Conservation (phyloP, 35 echinoderm and acorn worm genomes). For the Lytechinus variegatus region DNA sequence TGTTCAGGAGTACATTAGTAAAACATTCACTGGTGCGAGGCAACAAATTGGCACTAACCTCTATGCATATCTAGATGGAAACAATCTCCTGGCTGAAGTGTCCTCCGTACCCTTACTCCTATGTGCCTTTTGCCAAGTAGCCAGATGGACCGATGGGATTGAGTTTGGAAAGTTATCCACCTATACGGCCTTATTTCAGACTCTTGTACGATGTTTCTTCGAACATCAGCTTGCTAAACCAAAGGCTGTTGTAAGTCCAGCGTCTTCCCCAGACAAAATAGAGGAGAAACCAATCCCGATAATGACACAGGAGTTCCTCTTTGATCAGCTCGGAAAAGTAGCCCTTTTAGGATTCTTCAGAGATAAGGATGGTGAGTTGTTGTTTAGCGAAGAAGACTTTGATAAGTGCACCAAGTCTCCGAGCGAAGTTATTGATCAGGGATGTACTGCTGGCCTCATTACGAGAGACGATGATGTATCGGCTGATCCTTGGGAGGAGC, state of each 20-base stretch:
- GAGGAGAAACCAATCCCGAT: neutral
- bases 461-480: conserved; percentile 48
- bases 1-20: conserved; percentile 54
- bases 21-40: conserved; percentile 15
- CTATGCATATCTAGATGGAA: conserved; percentile 45
- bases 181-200: conserved; percentile 21
- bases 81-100: conserved; percentile 32
- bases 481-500: neutral
- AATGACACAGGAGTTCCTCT: conserved; percentile 36
- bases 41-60: conserved; percentile 30
- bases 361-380: conserved; percentile 36
- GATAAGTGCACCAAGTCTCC: neutral
- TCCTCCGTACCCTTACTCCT: conserved; percentile 17
- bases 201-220: conserved; percentile 31
- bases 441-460: conserved; percentile 46
- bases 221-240: conserved; percentile 47
- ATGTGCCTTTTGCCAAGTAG: conserved; percentile 50
- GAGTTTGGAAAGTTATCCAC: conserved; percentile 59
- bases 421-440: conserved; percentile 40
- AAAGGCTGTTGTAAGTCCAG: conserved; percentile 8
- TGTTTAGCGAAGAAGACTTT: conserved; percentile 61
- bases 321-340: conserved; percentile 57
- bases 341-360: conserved; percentile 52
- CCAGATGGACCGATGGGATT: conserved; percentile 59
- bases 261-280: neutral